Evolutionary conservation across 1,140 invertebrate genomes (phyloP).

Genomic region (Atta cephalotes): DNA sequence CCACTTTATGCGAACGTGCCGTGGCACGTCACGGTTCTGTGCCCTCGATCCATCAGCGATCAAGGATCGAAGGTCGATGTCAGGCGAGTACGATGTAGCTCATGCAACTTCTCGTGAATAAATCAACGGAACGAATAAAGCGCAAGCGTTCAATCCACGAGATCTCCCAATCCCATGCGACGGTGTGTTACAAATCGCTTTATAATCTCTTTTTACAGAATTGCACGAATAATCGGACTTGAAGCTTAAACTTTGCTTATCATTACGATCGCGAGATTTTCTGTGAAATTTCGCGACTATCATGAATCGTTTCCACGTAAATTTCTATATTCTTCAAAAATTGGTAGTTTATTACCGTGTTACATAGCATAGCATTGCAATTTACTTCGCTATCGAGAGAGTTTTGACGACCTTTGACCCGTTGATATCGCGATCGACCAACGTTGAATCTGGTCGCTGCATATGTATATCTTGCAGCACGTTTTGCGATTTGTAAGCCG

Average conservation of each 20-base stretch:
- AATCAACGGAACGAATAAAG: conserved; percentile 41
- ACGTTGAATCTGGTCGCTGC: not conserved
- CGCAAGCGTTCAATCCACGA: not conserved
- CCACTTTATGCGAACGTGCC: conserved; percentile 48
- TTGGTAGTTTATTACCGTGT: conserved; percentile 32
- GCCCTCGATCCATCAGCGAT: conserved; percentile 59
- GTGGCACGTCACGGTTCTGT: conserved; percentile 41
- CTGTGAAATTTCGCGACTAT: not conserved
- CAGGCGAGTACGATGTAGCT: conserved; percentile 41
- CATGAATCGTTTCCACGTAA: not conserved
- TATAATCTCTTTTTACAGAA: conserved; percentile 33
- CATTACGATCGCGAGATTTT: not conserved
- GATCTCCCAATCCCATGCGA: conserved; percentile 9
- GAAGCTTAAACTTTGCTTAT: conserved; percentile 13
- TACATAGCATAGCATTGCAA: not conserved
- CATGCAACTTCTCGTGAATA: conserved; percentile 49
- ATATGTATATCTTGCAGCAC: conserved; percentile 14
- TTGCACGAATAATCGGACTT: not conserved
- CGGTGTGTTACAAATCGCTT: conserved; percentile 38
- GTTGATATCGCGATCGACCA: conserved; percentile 1
- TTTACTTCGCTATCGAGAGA: conserved; percentile 12
- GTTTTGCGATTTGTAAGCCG: conserved; percentile 18
- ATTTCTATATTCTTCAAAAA: conserved; percentile 16
- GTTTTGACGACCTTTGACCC: conserved; percentile 42
- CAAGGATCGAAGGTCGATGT: conserved; percentile 66